Base-by-base conservation (phyloP, 2,888 invertebrate genomes). In the Stenodera caucasica region DNA sequence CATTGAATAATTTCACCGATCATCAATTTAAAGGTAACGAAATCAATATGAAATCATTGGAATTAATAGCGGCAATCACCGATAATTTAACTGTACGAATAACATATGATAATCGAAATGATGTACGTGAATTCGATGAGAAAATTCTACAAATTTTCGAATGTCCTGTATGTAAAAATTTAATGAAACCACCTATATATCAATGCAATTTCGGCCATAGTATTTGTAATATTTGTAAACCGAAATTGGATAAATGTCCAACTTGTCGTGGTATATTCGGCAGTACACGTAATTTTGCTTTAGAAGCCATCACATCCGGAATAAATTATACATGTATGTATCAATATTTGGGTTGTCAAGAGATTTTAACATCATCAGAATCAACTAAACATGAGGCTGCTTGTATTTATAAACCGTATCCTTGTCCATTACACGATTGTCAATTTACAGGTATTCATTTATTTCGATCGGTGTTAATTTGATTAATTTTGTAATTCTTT, bases 201-300 rank as follows among this genome's bases (percentile, higher is more conserved):
- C 78, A 77, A 57, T 78, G 78, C 58, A 69, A 74, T 52, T 69
- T 72, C 15, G 77, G 78, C 0, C 78, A 78, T 60, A 77, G 77
- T 53, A 67, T 78, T 30, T 78, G 78, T 61, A 74, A 73, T 61
- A 64, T 65, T 18, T 78, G 78, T 56, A 67, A 72, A 14, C 74
- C 75, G 11, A 71, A 74, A 58, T 53, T 77, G 29, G 72, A 72
- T 23, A 73, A 72, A 53, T 78, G 78, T 54, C 78, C 78, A 9
- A 76, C 72, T 2, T 78, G 78, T 51, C 67, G 76, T 40, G 68
- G 71, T 1, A 63, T 68, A 23, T 76, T 76, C 63, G 77, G 76
- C 33, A 74, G 67, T 52, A 77, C 75, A 0, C 64, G 78, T 49
- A 78, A 78, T 63, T 78, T 74, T 60, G 71, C 74, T 2, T 64